Conservation (phyloP, 2,797 vertebrate species). For the Graptemys geographica region DNA sequence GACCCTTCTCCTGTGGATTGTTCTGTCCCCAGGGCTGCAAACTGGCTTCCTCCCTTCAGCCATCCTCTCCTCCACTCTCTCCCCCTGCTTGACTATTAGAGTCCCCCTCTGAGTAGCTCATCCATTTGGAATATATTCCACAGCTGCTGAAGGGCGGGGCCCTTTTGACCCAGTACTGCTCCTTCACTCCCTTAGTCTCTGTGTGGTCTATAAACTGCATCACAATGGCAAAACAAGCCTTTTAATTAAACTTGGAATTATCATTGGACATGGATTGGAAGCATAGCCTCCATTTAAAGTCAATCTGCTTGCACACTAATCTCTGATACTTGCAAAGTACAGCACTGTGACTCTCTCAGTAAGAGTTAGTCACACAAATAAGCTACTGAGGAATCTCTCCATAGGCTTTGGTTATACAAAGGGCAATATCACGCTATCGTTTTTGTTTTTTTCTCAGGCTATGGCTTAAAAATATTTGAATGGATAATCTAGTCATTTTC, state of each 20-base stretch:
- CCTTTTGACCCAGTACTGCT: not conserved
- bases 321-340: not conserved
- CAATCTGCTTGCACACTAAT: not conserved
- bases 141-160: not conserved
- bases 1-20: not conserved
- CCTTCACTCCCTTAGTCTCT: not conserved
- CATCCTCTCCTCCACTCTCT: too few relatives aligned
- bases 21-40: not conserved
- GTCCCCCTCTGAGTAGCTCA: not conserved
- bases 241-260: not conserved
- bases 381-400: not conserved
- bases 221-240: not conserved
- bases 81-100: not conserved
- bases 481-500: constrained; percentile 11
- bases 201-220: not conserved
- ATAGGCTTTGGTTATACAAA: not conserved
- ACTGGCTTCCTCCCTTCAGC: not conserved
- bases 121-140: not conserved
- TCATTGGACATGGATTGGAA: not conserved
- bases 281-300: not conserved
- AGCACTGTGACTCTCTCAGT: not conserved
- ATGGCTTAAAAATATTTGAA: not conserved
- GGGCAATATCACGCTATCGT: not conserved
- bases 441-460: not conserved
- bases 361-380: not conserved